Base-by-base conservation (phyloP, 2,797 vertebrate species). In the Chloroceryle amazona region DNA sequence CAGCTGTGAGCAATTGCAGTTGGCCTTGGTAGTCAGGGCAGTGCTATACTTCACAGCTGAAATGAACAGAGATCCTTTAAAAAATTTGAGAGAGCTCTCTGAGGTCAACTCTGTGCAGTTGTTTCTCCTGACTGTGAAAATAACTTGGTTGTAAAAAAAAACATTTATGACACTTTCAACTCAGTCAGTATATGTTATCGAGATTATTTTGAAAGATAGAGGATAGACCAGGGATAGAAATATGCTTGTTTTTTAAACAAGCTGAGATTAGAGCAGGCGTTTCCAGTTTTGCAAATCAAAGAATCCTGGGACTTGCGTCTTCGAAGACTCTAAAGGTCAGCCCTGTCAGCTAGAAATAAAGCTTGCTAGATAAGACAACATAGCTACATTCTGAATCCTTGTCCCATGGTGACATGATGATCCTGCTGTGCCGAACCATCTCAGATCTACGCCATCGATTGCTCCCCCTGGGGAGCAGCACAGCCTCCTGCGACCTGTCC, bases 1-100 rank as follows among this genome's bases (percentile, higher is more conserved):
- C 89, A 96, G 95, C 95, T 95, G 93, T 26, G 58, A 93, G 93
- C 84, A 86, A 90, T 94, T 95, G 94, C 87, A 84, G 29, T 35
- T 75, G 66, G 93, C 76, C 80, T 54, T 68, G 49, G 68, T 79
- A 91, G 89, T 51, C 65, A 42, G 60, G 49, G 78, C 84, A 92
- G 84, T 8, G 54, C 74, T 88, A 11, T 89, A 92, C 89, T 89
- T 82, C 81, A 68, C 57, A n/a, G 81, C 81, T 78, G 67, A 85
- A 92, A 82, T 1, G 62, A 93, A 52, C 82, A 95, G 94, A 62
- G 39, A 80, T 57, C 80, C 76, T 95, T 95, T 79, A 91, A 94
- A 93, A 93, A 72, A n/a, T 51, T 74, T 37, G 87, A 86, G 15
- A 52, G n/a, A 29, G 15, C 52, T 58, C 75, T 88, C 83, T 11